These are phyloP conservation scores for Gallinago stenura DNA, from an alignment of 2,797 vertebrate genomes.

Conservation along the genomic window DNA sequence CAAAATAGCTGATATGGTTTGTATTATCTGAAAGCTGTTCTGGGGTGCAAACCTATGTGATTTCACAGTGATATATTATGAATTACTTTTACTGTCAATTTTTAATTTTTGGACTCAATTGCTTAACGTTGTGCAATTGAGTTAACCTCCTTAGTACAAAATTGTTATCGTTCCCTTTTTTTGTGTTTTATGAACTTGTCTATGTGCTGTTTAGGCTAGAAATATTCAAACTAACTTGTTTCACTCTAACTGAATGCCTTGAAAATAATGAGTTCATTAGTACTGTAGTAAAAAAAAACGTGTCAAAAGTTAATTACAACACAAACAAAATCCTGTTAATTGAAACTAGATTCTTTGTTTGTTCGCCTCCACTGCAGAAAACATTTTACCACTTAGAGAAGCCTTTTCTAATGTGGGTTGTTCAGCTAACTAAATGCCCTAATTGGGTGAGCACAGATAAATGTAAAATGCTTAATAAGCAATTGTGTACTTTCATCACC, in stretches of 20 bases:
- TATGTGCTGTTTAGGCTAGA: background rate
- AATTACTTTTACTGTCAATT: background rate
- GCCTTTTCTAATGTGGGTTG: background rate
- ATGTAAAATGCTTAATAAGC: background rate
- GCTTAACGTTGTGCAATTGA: background rate
- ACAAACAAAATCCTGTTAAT: conserved; percentile 12
- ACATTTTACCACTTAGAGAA: background rate
- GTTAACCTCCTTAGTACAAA: background rate
- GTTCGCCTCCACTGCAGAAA: background rate
- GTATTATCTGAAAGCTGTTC: background rate
- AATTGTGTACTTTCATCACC: background rate
- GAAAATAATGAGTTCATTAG: conserved; percentile 29
- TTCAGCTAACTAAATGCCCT: background rate
- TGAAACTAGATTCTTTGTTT: conserved; percentile 11
- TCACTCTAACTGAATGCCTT: background rate
- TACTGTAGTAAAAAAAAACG: background rate
- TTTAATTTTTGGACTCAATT: background rate
- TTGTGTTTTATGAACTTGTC: background rate
- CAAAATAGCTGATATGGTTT: background rate
- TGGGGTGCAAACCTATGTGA: background rate
- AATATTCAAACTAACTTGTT: background rate
- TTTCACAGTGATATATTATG: background rate
- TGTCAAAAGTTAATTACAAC: background rate
- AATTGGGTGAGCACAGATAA: background rate
- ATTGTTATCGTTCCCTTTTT: background rate